Percentiles rank a stretch among this genome's conserved stretches.
phyloP scores from a whole-genome alignment of 1,140 invertebrate genomes.

The Drosophila miranda region DNA sequence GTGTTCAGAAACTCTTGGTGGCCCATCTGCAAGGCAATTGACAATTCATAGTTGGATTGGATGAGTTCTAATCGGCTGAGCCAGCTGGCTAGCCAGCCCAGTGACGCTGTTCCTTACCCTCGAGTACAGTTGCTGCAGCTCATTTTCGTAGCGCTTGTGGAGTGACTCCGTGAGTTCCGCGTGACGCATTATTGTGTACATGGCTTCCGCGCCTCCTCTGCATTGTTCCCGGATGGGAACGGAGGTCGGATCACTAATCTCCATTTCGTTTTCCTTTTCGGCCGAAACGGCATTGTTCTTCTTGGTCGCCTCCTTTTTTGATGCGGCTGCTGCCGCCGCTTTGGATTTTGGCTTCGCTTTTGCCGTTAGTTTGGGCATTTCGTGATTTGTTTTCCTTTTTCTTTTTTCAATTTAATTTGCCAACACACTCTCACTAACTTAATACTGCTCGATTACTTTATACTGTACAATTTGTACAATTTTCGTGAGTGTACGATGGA shows the following conservation, averaged over 20 bases:
- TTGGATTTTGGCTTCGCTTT: conserved; percentile 18
- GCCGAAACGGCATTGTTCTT: conserved; percentile 20
- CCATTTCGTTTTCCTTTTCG: conserved; percentile 52
- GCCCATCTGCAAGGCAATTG: conserved; percentile 78
- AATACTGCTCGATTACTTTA: neutral
- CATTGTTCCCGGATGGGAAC: neutral
- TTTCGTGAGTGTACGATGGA: conserved; percentile 19
- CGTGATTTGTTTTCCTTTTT: neutral
- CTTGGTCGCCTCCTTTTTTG: conserved; percentile 12
- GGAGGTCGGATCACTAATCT: neutral
- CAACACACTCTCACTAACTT: neutral
- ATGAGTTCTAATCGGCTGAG: neutral
- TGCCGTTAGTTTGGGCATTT: conserved; percentile 39
- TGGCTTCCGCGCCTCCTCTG: conserved; percentile 40
- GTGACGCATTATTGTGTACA: conserved; percentile 84
- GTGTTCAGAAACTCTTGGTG: conserved; percentile 83
- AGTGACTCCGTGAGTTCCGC: conserved; percentile 85
- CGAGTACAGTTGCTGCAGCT: conserved; percentile 84
- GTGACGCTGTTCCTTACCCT: conserved; percentile 79
- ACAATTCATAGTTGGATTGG: neutral
- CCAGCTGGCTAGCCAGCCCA: neutral
- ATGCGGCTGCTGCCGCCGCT: conserved; percentile 2
- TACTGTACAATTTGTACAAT: conserved; percentile 25
- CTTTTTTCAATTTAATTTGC: too few species aligned
- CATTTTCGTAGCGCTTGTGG: conserved; percentile 85